These are phyloP conservation scores for Vanessa tameamea DNA, from an alignment of 1,140 invertebrate genomes.

Conservation along the genomic window DNA sequence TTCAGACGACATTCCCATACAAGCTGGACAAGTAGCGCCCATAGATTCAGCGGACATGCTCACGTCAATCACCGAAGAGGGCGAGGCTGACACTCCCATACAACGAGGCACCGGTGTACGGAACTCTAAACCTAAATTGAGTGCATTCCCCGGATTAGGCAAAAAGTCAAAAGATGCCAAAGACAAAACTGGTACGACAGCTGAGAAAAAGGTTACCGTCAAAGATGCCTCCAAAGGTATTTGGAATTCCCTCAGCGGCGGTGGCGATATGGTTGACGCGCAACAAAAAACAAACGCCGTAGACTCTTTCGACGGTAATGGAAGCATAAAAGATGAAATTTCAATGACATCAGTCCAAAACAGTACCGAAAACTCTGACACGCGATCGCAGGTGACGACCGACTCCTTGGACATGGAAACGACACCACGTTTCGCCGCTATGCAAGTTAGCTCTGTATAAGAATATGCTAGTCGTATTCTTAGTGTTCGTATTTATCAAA, in stretches of 20 bases:
- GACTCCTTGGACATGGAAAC: constrained; percentile 73
- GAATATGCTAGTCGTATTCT: constrained; percentile 9
- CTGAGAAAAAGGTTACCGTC: constrained; percentile 70
- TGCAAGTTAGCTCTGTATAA: constrained; percentile 80
- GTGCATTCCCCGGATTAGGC: constrained; percentile 72
- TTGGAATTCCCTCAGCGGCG: constrained; percentile 70
- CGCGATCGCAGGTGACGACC: constrained; percentile 70
- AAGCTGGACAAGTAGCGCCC: constrained; percentile 68
- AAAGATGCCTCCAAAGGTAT: constrained; percentile 75
- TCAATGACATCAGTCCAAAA: constrained; percentile 74
- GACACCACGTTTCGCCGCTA: constrained; percentile 69
- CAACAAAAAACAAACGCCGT: constrained; percentile 61
- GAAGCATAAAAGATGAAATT: constrained; percentile 75
- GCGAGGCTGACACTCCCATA: constrained; percentile 68
- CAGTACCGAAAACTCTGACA: constrained; percentile 73
- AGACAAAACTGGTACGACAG: constrained; percentile 56
- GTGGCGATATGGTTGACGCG: constrained; percentile 72
- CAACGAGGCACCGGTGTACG: constrained; percentile 64
- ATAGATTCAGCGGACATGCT: constrained; percentile 72
- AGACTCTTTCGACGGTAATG: constrained; percentile 56
- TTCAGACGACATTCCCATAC: constrained; percentile 80
- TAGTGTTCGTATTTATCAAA: neutral
- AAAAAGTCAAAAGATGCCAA: constrained; percentile 77
- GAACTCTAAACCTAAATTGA: constrained; percentile 76
- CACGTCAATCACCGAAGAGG: constrained; percentile 76